Evolutionary conservation across 2,113 vertebrate genomes (phyloP), one percentile per base, ranked within the genome.

Genomic region (Balaenoptera acutorostrata): DNA sequence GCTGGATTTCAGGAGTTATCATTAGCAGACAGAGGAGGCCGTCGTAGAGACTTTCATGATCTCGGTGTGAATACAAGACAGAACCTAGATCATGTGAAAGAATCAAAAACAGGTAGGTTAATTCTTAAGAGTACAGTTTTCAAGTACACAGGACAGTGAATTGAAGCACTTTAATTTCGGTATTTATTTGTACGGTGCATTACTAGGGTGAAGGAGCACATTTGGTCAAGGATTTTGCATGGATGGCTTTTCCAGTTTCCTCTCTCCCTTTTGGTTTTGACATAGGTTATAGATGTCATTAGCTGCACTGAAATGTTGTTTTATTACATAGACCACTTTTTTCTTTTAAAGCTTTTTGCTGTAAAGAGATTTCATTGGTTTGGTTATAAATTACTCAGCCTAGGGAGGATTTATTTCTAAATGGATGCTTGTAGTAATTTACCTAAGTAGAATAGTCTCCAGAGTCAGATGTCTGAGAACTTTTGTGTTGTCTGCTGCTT

Each of bases 1-100:
- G 99, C 98, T 0, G 99, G 99, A 23, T 99, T 99, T 97, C 99
- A 99, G 87, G 99, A 99, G 66, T 72, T 99, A 52, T 99, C 99
- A 2, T 82, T 99, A 23, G 98, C 98, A 25, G 99, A 99, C 11
- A 98, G 99, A 96, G 99, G 99, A 33, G 99, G 99, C 41, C 99
- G 98, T 14, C 99, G 99, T 0, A 97, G 99, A 61, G 99, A 99
- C 97, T 99, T 99, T 46, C 97, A 99, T 18, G 99, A 99, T 95
- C 95, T 98, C 0, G 99, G 99, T 7, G 84, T 99, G 5, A 98
- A 99, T 96, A 99, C 99, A 25, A 98, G 99, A 23, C 98, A 99
- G 95, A 95, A 98, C 10, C 99, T 99, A 85, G 99, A 99, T 33
- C 99, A 99, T 13, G 99, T 99, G 5, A 99, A 98, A 74, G 99